Evolutionary conservation across 2,888 invertebrate species (phyloP), one percentile per base, ranked within the genome.

Genomic region (Ganaspis brasiliensis): DNA sequence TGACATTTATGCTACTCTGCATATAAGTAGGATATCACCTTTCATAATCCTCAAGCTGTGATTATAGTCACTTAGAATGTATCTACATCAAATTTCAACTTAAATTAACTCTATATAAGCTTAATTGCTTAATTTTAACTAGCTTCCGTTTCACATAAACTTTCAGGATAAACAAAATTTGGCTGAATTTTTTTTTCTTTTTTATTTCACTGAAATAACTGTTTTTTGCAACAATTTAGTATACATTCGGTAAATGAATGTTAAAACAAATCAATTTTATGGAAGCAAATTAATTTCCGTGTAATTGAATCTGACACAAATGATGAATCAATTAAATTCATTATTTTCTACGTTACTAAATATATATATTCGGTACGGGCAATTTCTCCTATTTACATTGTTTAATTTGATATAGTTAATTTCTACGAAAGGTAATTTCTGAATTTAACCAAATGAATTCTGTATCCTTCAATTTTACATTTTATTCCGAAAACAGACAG

Each of bases 1-100:
- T 52, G n/a, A 52, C 52, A 52, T 52, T 52, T 52, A 52, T 52
- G 52, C 52, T 52, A 52, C 52, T 52, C 19, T 52, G 52, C 52
- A 52, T 19, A 52, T 19, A 52, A 52, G 52, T 52, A 9, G 52
- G 19, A 52, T 52, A 52, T 52, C 52, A 52, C 52, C 19, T 52
- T 52, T 52, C 52, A 52, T 52, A 52, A 52, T 52, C 52, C 19
- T 16, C 16, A 52, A 16, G n/a, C 19, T 52, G 52, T 52, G 52
- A 52, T 52, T 52, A 52, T 52, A 52, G 52, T 52, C 52, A 52
- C 52, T 52, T 52, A 52, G 52, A 52, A 52, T 52, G 16, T 52
- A 16, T 52, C 52, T 52, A 52, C 52, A 52, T 52, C 52, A 52
- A 52, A 52, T 52, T 52, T 52, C 52, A 52, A 52, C 52, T 52